Evolutionary conservation across 37 sponge, comb jelly and placozoan species (phyloP).

Genomic region (Bolinopsis microptera): DNA sequence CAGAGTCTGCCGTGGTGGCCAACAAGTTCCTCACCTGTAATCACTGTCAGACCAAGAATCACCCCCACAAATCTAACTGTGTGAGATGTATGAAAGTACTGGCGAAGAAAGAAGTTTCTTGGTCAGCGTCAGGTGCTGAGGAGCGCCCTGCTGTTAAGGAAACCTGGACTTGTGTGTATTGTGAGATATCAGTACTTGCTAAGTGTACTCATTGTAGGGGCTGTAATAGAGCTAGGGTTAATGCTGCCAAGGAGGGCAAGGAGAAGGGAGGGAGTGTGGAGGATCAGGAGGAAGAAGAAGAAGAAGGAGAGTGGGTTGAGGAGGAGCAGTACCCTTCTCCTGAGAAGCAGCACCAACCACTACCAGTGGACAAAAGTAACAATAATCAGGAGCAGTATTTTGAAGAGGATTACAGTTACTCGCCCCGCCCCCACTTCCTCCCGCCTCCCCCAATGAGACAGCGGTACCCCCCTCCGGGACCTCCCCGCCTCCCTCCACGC

Average conservation of each 20-base stretch:
- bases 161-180: slow-evolving; percentile 17
- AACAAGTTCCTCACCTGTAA: background rate
- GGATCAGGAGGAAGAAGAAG: slow-evolving; percentile 25
- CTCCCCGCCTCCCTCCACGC: background rate
- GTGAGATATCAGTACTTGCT: slow-evolving; percentile 9
- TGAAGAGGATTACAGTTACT: background rate
- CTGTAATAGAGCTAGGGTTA: background rate
- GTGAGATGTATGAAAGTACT: background rate
- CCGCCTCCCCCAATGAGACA: background rate
- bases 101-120: background rate
- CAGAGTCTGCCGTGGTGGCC: background rate
- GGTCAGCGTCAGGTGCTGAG: background rate
- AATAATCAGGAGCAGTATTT: slow-evolving; percentile 17
- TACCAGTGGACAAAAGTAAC: background rate
- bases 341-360: background rate
- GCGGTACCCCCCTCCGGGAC: background rate
- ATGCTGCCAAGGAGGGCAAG: background rate
- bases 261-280: background rate
- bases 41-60: slow-evolving; percentile 56
- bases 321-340: background rate
- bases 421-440: background rate
- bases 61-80: background rate
- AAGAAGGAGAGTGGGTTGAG: background rate
- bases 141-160: background rate
- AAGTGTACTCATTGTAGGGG: slow-evolving; percentile 25